Evolutionary conservation across 2,888 invertebrate genomes (phyloP).

Genomic region (Quadroppia sp.): DNA sequence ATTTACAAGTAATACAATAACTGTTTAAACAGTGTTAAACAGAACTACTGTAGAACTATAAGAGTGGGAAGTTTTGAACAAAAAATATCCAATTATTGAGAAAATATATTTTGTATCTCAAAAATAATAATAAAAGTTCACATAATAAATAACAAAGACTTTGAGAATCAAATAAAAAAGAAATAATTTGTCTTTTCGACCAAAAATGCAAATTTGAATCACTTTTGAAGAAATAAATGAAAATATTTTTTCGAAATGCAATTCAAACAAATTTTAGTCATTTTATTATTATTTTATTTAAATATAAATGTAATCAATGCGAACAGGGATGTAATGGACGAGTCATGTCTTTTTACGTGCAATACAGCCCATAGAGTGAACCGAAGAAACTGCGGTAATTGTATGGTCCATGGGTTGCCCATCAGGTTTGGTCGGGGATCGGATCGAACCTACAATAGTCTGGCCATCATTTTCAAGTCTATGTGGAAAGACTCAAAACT

Average conservation of each 20-base stretch:
- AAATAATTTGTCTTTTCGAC: too few species aligned
- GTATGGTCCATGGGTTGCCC: constrained; percentile 14
- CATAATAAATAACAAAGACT: too few species aligned
- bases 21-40: too few species aligned
- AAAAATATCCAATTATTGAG: too few species aligned
- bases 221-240: too few species aligned
- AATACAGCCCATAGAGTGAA: not conserved
- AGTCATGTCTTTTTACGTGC: constrained; percentile 5
- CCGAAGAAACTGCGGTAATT: not conserved
- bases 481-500: constrained; percentile 17
- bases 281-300: not conserved
- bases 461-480: constrained; percentile 18
- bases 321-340: not conserved
- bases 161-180: too few species aligned
- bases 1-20: too few species aligned
- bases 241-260: not conserved
- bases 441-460: not conserved
- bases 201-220: too few species aligned
- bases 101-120: too few species aligned
- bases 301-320: not conserved
- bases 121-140: too few species aligned
- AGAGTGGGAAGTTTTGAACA: too few species aligned
- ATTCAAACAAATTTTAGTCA: not conserved
- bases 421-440: constrained; percentile 1
- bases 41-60: too few species aligned